Evolutionary conservation across 2,888 invertebrate genomes (phyloP).

Genomic region (Cataglyphis rosenhaueri): DNA sequence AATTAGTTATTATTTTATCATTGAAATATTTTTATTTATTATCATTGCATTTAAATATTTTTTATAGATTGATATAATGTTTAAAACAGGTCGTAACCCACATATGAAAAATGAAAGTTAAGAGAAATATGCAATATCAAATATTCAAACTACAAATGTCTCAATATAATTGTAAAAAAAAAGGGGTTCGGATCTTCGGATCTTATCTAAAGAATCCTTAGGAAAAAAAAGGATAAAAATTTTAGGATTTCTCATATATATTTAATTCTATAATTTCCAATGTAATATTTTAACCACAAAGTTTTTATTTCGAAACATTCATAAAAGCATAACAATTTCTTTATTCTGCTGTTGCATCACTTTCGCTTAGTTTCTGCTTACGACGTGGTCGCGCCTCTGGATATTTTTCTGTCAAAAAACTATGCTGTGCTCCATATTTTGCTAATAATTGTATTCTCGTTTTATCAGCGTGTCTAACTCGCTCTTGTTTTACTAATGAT

Average conservation of each 20-base stretch:
- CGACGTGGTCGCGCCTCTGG: constrained; percentile 86
- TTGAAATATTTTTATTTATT: too few relatives aligned
- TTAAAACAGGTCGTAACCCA: too few relatives aligned
- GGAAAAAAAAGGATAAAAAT: neutral
- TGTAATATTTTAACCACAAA: neutral
- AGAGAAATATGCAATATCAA: too few relatives aligned
- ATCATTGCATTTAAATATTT: too few relatives aligned
- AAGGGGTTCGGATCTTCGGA: neutral
- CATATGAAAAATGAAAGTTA: too few relatives aligned
- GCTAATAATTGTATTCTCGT: constrained; percentile 89
- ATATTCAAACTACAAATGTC: neutral
- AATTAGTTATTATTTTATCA: too few relatives aligned
- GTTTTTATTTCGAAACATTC: neutral
- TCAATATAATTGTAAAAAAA: neutral
- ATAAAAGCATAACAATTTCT: neutral
- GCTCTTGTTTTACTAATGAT: constrained; percentile 90
- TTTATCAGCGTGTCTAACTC: constrained; percentile 89
- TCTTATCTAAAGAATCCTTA: neutral
- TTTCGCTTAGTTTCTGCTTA: neutral
- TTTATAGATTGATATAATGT: too few relatives aligned
- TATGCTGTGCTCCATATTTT: constrained; percentile 91
- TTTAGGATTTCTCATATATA: neutral
- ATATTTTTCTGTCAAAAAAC: constrained; percentile 91
- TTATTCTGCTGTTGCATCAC: neutral
- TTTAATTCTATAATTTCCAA: neutral